Conservation (phyloP, 2,888 invertebrate genomes). For the Xestoiulus laeticollis region DNA sequence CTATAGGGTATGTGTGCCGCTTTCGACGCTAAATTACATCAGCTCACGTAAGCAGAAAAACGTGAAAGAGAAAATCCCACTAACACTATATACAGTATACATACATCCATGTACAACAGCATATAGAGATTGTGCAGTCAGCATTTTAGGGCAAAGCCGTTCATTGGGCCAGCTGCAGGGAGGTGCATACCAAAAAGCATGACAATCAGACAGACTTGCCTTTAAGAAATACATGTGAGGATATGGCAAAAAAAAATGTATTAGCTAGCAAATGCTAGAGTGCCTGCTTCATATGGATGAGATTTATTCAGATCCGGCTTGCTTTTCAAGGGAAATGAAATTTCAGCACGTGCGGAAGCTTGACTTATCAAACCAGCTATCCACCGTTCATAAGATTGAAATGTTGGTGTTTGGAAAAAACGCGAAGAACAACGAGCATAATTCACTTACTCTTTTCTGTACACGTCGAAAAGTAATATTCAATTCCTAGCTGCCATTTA, state of each 20-base stretch:
- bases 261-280: neutral
- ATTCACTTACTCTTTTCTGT: neutral
- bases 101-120: neutral
- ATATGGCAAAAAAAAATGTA: neutral
- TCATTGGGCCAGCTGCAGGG: neutral
- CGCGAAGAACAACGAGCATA: neutral
- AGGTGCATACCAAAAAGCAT: slow-evolving; percentile 1
- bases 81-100: neutral
- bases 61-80: neutral
- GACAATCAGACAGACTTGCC: slow-evolving; percentile 26
- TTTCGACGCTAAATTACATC: slow-evolving; percentile 1
- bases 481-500: neutral
- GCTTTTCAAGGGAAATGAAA: slow-evolving; percentile 12
- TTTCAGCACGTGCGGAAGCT: slow-evolving; percentile 11
- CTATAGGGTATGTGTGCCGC: neutral
- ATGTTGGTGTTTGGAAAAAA: neutral
- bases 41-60: slow-evolving; percentile 26
- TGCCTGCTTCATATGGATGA: neutral
- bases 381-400: neutral
- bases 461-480: neutral
- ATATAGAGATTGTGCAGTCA: slow-evolving; percentile 4
- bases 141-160: neutral
- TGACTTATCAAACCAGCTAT: neutral
- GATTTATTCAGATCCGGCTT: neutral
- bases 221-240: neutral